phyloP scores from a whole-genome alignment of 1,140 invertebrate species.

The Drosophila nigromelanica region DNA sequence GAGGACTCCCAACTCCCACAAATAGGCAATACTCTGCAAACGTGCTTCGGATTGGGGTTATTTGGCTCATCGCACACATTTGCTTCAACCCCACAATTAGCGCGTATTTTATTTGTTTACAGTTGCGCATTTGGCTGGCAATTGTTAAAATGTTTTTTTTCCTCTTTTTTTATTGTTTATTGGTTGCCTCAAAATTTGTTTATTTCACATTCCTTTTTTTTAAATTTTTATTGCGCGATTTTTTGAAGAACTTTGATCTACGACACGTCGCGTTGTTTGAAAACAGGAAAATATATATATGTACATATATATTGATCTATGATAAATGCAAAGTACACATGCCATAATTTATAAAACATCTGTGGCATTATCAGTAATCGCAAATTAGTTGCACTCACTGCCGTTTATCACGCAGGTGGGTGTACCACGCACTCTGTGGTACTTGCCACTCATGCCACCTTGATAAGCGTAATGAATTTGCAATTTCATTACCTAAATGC shows the following conservation, averaged over 20 bases:
- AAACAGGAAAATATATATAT: conserved; percentile 4
- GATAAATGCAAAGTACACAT: conserved; percentile 7
- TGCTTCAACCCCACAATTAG: not conserved
- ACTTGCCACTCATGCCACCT: conserved; percentile 4
- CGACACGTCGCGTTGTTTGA: conserved; percentile 35
- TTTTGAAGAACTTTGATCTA: not conserved
- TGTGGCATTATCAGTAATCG: conserved; percentile 6
- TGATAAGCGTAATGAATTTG: conserved; percentile 59
- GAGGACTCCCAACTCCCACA: too few species aligned
- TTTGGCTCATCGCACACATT: conserved; percentile 39
- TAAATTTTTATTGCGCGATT: conserved; percentile 1
- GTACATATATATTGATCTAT: conserved; percentile 5
- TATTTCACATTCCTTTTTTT: conserved; percentile 48
- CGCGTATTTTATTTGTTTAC: conserved; percentile 18
- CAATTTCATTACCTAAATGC: conserved; percentile 69
- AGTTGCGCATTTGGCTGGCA: conserved; percentile 25
- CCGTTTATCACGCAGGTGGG: conserved; percentile 45
- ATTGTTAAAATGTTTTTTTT: conserved; percentile 15
- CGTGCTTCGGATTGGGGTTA: conserved; percentile 2
- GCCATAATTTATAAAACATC: conserved; percentile 4
- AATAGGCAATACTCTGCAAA: not conserved
- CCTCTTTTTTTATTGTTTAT: conserved; percentile 8
- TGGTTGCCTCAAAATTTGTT: conserved; percentile 34
- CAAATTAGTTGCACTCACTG: conserved; percentile 14
- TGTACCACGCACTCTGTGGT: not conserved